Percentiles rank a stretch among this genome's conserved stretches.
These are phyloP conservation scores for Sciurus niger DNA, from an alignment of 2,113 vertebrate species.

Conservation along the genomic window DNA sequence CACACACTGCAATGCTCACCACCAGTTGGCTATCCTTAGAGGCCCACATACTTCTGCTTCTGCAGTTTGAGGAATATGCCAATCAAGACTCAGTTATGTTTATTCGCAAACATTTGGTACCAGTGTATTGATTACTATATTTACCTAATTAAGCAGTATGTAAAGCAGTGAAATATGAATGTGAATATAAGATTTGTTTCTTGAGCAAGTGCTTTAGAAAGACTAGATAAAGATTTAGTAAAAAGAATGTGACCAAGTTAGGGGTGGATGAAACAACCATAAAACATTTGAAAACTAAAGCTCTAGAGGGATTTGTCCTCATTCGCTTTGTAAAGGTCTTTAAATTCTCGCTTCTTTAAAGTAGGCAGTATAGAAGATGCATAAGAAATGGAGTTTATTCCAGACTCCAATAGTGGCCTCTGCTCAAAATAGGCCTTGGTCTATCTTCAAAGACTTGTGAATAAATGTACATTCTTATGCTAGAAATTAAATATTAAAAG, in stretches of 20 bases:
- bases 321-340: background rate
- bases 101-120: background rate
- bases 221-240: background rate
- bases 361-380: too few species aligned
- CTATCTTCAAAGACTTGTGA: background rate
- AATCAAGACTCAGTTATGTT: background rate
- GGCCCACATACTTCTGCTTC: background rate
- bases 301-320: background rate
- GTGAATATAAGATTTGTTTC: constrained; percentile 1
- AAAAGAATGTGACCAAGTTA: background rate
- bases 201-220: constrained; percentile 31
- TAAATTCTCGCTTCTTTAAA: background rate
- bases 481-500: constrained; percentile 49
- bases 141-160: background rate
- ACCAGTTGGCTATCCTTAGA: fast-evolving
- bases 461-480: background rate
- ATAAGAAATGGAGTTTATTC: background rate
- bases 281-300: constrained; percentile 15
- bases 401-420: background rate
- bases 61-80: background rate
- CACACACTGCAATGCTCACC: background rate
- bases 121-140: background rate
- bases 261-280: background rate
- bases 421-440: background rate
- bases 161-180: background rate